Percentiles rank a stretch among this genome's conserved stretches.
Evolutionary conservation across 2,888 invertebrate species (phyloP).

Genomic region (Troides helena): DNA sequence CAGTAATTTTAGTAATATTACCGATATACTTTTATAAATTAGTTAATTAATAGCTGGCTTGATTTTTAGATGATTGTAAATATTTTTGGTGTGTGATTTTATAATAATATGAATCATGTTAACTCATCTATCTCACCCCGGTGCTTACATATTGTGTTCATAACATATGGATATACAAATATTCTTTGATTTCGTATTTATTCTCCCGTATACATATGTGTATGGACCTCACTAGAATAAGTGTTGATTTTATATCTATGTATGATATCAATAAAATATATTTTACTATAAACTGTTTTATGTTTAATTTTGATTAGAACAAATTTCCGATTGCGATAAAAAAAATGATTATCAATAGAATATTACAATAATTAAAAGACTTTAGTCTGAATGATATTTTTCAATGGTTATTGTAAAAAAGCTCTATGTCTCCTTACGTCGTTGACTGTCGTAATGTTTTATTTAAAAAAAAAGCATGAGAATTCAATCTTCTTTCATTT

Average conservation of each 20-base stretch:
- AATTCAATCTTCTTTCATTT: slow-evolving; percentile 24
- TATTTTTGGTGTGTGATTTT: slow-evolving; percentile 8
- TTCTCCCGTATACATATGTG: slow-evolving; percentile 2
- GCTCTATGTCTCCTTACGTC: not conserved
- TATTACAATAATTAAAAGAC: too few relatives aligned
- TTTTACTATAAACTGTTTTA: slow-evolving; percentile 15
- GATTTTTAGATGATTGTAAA: not conserved
- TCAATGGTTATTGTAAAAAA: not conserved
- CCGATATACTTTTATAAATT: too few relatives aligned
- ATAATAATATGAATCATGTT: not conserved
- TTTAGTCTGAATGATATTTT: too few relatives aligned
- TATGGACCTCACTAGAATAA: slow-evolving; percentile 29
- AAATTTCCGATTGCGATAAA: too few relatives aligned
- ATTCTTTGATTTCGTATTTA: slow-evolving; percentile 1
- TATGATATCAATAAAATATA: slow-evolving; percentile 23
- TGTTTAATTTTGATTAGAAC: slow-evolving; percentile 6
- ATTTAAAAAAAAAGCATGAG: slow-evolving; percentile 1
- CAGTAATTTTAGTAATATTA: too few relatives aligned
- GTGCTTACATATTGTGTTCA: slow-evolving; percentile 10
- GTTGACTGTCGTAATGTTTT: not conserved
- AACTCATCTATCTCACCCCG: not conserved
- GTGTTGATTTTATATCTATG: slow-evolving; percentile 28
- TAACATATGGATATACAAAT: not conserved
- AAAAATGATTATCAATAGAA: too few relatives aligned
- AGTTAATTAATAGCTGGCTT: not conserved